Conservation (phyloP, 2,888 invertebrate genomes). For the Apomyelois bistriatella region DNA sequence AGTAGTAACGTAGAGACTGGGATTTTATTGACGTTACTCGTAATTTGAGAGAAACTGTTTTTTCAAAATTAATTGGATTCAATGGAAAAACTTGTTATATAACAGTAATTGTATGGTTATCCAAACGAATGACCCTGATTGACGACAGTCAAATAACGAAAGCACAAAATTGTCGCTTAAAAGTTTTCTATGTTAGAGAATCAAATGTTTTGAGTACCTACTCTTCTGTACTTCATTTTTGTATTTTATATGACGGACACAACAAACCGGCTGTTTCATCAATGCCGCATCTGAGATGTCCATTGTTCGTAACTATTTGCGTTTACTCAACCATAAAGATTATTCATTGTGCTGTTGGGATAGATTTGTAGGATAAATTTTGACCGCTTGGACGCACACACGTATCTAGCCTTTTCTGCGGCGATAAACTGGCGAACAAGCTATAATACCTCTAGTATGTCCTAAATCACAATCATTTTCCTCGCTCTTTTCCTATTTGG, state of each 20-base stretch:
- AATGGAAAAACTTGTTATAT: slow-evolving; percentile 1
- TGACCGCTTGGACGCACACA: no score
- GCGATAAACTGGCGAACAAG: no score
- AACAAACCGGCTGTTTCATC: slow-evolving; percentile 40
- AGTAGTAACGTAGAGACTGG: no score
- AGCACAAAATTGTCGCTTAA: background rate
- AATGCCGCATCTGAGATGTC: slow-evolving; percentile 35
- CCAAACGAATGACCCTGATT: background rate
- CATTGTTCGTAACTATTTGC: slow-evolving; percentile 35
- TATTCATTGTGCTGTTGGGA: background rate
- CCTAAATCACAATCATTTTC: no score
- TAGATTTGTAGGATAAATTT: no score
- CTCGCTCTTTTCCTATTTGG: no score
- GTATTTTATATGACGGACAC: slow-evolving; percentile 16
- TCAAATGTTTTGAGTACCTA: no score
- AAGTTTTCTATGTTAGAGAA: no score
- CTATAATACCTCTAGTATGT: no score
- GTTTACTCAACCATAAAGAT: slow-evolving; percentile 25
- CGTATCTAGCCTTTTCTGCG: no score
- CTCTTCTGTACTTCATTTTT: background rate
- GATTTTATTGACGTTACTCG: background rate
- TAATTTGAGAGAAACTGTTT: background rate
- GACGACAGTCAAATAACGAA: background rate
- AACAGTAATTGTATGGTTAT: background rate
- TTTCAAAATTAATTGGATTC: background rate